A percentile compares a stretch with the other conserved stretches of the same genome.
phyloP scores from a whole-genome alignment of 1,140 invertebrate genomes.

The Drosophila elegans region DNA sequence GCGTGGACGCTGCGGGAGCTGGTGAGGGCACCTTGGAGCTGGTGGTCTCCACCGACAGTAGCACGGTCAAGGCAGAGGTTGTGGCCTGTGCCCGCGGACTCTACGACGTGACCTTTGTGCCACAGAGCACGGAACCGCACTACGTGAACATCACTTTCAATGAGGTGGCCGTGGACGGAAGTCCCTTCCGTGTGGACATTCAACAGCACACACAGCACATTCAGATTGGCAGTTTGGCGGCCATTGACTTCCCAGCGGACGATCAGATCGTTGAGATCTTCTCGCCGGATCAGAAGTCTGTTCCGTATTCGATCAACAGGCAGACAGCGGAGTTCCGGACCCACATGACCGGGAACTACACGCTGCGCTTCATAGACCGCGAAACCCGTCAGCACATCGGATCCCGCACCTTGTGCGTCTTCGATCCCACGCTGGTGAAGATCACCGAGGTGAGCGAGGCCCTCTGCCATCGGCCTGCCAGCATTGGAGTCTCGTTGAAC shows the following conservation, averaged over 20 bases:
- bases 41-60: constrained; percentile 95
- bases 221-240: constrained; percentile 86
- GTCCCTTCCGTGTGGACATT: constrained; percentile 97
- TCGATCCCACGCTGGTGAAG: constrained; percentile 93
- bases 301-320: constrained; percentile 85
- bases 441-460: constrained; percentile 92
- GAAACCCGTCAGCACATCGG: constrained; percentile 84
- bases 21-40: constrained; percentile 98
- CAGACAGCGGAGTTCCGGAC: constrained; percentile 86
- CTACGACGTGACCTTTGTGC: constrained; percentile 98
- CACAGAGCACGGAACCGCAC: constrained; percentile 94
- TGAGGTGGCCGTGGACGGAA: constrained; percentile 95
- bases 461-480: constrained; percentile 92
- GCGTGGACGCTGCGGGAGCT: constrained; percentile 97
- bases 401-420: constrained; percentile 90
- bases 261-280: constrained; percentile 87
- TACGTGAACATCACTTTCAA: constrained; percentile 99
- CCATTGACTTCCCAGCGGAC: constrained; percentile 86
- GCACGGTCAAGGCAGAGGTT: constrained; percentile 94
- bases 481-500: constrained; percentile 88
- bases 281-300: constrained; percentile 85
- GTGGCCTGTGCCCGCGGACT: constrained; percentile 95
- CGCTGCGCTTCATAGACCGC: constrained; percentile 85
- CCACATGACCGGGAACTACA: constrained; percentile 86
- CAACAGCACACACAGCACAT: constrained; percentile 90